Conservation (phyloP, 2,797 vertebrate species). For the Malacoraja senta region DNA sequence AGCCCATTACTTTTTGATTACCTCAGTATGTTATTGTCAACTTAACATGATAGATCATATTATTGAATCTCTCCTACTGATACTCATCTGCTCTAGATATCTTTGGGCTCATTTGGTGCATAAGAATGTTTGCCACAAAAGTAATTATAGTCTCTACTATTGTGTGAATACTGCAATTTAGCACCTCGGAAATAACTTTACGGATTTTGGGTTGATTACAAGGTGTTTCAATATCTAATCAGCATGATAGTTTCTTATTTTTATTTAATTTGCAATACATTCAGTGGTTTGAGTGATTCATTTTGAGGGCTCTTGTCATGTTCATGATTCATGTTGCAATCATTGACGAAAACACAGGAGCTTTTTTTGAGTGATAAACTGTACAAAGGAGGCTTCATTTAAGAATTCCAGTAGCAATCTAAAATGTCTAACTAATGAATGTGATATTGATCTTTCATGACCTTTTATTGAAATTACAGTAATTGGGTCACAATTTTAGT, state of each 20-base stretch:
- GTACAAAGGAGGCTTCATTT: neutral
- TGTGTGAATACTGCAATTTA: neutral
- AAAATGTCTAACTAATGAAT: neutral
- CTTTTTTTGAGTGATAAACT: neutral
- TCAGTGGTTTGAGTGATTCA: neutral
- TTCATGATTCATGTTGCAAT: constrained; percentile 1
- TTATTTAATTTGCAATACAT: neutral
- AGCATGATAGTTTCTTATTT: neutral
- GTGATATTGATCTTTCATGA: neutral
- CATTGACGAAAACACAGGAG: neutral
- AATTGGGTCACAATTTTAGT: neutral
- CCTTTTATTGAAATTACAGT: neutral
- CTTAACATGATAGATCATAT: neutral
- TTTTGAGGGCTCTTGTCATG: neutral
- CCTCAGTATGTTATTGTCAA: neutral
- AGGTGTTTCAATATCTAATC: neutral
- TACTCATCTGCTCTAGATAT: neutral
- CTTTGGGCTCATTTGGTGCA: neutral
- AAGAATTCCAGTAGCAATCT: neutral
- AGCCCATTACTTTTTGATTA: neutral
- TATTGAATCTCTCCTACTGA: neutral
- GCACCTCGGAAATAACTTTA: neutral
- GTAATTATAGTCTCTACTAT: neutral
- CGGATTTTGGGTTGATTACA: neutral
- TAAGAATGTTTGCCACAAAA: neutral